Evolutionary conservation across 2,797 vertebrate species (phyloP).

Genomic region (Pseudomugil tenellus): DNA sequence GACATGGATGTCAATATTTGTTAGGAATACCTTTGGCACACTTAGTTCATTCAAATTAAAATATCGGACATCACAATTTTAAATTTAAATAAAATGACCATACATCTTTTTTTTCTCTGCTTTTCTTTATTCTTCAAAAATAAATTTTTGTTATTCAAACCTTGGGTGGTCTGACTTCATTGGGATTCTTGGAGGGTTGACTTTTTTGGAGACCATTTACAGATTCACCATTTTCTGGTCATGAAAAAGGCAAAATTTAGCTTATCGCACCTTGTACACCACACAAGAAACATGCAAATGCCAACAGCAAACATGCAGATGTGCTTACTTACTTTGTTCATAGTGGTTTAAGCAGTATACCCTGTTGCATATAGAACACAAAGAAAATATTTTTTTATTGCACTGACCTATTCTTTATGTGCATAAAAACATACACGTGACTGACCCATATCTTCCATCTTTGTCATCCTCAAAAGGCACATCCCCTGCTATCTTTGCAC

Average conservation of each 20-base stretch:
- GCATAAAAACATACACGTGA: background rate
- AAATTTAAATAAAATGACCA: too few species aligned
- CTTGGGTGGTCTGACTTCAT: constrained; percentile 11
- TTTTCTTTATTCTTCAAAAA: too few species aligned
- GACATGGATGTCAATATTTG: background rate
- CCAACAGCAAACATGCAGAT: background rate
- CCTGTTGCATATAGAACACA: constrained; percentile 48
- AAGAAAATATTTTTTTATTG: background rate
- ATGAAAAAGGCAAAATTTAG: background rate
- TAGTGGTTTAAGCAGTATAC: constrained; percentile 61
- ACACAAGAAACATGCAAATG: background rate
- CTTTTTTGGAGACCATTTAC: background rate
- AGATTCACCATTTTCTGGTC: background rate
- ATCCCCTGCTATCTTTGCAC: constrained; percentile 58
- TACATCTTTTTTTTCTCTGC: too few species aligned
- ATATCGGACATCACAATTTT: too few species aligned
- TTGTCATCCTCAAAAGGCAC: background rate
- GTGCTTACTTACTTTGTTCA: constrained; percentile 38
- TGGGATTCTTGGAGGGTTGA: background rate
- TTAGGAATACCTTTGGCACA: background rate
- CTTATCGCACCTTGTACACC: background rate
- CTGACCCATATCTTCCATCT: constrained; percentile 56
- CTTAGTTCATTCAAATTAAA: too few species aligned
- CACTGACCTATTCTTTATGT: background rate
- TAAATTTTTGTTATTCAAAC: constrained; percentile 23